Evolutionary conservation across 2,797 vertebrate genomes (phyloP).

Genomic region (Crenichthys baileyi): DNA sequence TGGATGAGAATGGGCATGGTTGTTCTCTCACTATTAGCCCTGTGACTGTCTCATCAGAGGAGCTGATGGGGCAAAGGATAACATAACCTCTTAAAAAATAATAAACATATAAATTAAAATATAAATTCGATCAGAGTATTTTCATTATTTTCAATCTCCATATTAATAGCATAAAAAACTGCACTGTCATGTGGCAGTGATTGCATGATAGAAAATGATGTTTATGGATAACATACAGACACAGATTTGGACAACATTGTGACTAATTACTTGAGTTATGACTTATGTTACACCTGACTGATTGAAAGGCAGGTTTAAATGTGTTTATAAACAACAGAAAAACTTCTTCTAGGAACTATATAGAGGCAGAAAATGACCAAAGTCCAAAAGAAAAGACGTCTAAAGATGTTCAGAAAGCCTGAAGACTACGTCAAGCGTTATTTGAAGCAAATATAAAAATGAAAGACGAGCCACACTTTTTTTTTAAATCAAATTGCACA

Average conservation of each 20-base stretch:
- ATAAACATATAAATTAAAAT: neutral
- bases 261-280: neutral
- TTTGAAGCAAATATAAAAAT: neutral
- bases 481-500: neutral
- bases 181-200: neutral
- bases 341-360: neutral
- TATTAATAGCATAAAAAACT: neutral
- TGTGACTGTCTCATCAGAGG: neutral
- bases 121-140: neutral
- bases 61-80: neutral
- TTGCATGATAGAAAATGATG: neutral
- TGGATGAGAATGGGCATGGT: no score
- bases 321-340: neutral
- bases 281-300: neutral
- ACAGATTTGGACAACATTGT: neutral
- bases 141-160: neutral
- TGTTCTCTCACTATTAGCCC: neutral
- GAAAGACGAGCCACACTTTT: neutral
- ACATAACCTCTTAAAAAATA: neutral
- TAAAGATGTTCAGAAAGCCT: neutral
- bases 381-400: neutral
- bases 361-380: neutral
- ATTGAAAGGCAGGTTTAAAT: neutral
- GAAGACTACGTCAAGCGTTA: neutral
- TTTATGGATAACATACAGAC: neutral